Evolutionary conservation across 1,140 invertebrate genomes (phyloP), one percentile per base, ranked within the genome.

Genomic region (Orchesella cincta): DNA sequence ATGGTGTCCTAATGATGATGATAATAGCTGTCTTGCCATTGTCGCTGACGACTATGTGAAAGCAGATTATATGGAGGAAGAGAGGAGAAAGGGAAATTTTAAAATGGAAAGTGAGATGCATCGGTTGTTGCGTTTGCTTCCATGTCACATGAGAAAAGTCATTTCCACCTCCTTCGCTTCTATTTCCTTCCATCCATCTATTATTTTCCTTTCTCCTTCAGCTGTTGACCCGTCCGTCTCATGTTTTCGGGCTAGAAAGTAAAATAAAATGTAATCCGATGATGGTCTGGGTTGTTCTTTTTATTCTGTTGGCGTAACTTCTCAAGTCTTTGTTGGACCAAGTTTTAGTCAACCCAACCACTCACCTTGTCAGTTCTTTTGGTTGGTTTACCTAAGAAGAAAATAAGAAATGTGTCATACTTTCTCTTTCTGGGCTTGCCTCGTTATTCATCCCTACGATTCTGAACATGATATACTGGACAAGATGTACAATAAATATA

Each of bases 211-310:
- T 36, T 54, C 73, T 74, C 73, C 52, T 74, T 74, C 54, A 35
- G 52, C 33, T 26, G 46, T 62, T 64, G 35, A 26, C 34, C 36
- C 23, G 3, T 26, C 57, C 54, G 35, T 62, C 57, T 34, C 57
- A 67, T 64, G 57, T 75, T 64, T 75, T 75, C 39, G 74, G 34
- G 39, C 35, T 75, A 12, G 28, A 39, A 57, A 75, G 54, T 62
- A 39, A 75, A 75, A 34, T 39, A 67, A 36, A 57, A 64, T 75
- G 74, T 75, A 57, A 57, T 75, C 74, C 57, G 52, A 57, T 57
- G 52, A 57, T 57, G 52, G 52, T 14, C 23, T 57, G 3, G 12
- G 12, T 57, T n/a, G 20, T 20, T 46, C 39, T 20, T 46, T 46
- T 46, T 46, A 8, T 46, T 46, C 20, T 46, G 39, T 46, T 46